Evolutionary conservation across 2,797 vertebrate genomes (phyloP), one percentile per base, ranked within the genome.

Genomic region (Aselliscus stoliczkanus): DNA sequence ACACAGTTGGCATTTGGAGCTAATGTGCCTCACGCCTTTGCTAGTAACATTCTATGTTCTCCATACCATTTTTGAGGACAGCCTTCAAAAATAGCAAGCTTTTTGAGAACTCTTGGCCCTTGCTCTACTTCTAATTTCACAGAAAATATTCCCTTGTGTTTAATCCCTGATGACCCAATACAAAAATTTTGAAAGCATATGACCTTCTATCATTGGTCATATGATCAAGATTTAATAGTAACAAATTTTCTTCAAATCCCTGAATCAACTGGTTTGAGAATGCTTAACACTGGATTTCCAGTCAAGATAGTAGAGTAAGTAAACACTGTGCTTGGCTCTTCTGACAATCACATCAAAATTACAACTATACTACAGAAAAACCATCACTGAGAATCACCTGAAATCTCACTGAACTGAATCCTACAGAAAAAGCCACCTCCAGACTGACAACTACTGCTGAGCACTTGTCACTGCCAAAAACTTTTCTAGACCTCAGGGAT

Each of bases 261-360:
- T 50, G 54, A 77, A 96, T 9, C 17, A 70, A 93, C 25, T 83
- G 5, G 52, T 86, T 90, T 72, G 31, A 96, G 96, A 94, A 96
- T 50, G 47, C 47, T 15, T 50, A 50, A 50, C 47, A 50, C 47
- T 50, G 47, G 13, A 50, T 50, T 50, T 50, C 47, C 47, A 15
- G 14, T 50, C 47, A 50, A 50, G 47, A 50, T 50, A 14, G 47
- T 50, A 14, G 47, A 50, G 47, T 50, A 50, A 14, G 47, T 50
- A 14, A 50, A 50, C 15, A 14, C 47, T 50, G 47, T 50, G 47
- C 47, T 50, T 50, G 47, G 13, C 47, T 50, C 14, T 14, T 50
- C 47, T 50, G 2, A 50, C 14, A 50, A 50, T 50, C 47, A 50
- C 47, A 50, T 50, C 47, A 50, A 50, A 50, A 50, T 14, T 50